These are phyloP conservation scores for Malachius bipustulatus DNA, from an alignment of 2,888 invertebrate species.

Conservation along the genomic window DNA sequence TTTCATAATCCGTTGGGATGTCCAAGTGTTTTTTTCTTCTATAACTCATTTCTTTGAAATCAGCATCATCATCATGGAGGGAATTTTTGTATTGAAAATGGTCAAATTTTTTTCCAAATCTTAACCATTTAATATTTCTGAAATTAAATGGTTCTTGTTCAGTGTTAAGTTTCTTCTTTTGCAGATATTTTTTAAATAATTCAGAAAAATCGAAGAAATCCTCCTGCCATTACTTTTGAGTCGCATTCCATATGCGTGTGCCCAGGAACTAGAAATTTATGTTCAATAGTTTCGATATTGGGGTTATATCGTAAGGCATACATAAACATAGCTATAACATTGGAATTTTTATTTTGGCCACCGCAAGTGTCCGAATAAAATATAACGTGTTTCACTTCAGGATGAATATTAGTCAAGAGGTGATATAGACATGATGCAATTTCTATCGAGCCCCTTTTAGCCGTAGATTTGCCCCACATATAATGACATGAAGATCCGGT, in stretches of 20 bases:
- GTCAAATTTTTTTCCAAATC: too few relatives aligned
- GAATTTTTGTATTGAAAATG: too few relatives aligned
- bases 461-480: conserved; percentile 25
- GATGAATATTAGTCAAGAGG: conserved; percentile 5
- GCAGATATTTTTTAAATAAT: too few relatives aligned
- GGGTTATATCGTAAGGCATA: neutral
- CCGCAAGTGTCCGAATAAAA: conserved; percentile 15
- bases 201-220: too few relatives aligned
- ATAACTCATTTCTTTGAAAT: too few relatives aligned
- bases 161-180: too few relatives aligned
- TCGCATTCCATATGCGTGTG: conserved; percentile 17
- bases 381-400: conserved; percentile 4
- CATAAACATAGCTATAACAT: conserved; percentile 9
- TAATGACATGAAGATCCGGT: conserved; percentile 18
- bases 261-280: conserved; percentile 15
- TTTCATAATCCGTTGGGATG: too few relatives aligned
- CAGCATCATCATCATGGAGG: too few relatives aligned
- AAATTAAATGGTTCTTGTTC: too few relatives aligned
- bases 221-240: too few relatives aligned
- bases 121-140: too few relatives aligned
- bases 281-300: conserved; percentile 8
- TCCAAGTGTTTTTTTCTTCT: too few relatives aligned
- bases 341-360: conserved; percentile 17
- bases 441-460: conserved; percentile 22
- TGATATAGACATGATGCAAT: conserved; percentile 19